Evolutionary conservation across 2,888 invertebrate species (phyloP), one percentile per base, ranked within the genome.

Genomic region (Celastrina argiolus): DNA sequence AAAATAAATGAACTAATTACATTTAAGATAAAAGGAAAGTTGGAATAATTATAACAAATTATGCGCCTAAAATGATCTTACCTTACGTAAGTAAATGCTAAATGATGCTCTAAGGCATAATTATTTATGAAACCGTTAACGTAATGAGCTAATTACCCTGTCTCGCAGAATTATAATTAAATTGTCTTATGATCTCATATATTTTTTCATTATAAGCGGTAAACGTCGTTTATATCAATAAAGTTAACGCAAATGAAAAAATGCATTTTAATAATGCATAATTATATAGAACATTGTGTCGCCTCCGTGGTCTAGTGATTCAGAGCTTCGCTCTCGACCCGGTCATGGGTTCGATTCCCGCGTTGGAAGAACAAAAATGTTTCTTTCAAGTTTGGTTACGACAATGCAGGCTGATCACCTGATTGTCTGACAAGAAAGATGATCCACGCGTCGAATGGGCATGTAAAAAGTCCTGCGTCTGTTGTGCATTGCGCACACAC

Each of bases 21-120:
- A 18, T 51, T 26, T 51, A 26, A 51, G 51, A 51, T 51, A 22
- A 51, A 51, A 5, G 51, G 26, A 51, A 51, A 51, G 51, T 51
- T 14, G 26, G 51, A 51, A 51, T 51, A 51, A 51, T 51, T 51
- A 51, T 26, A 51, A 51, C 26, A 51, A 51, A 51, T 51, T 51
- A 51, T 51, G 51, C 22, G 26, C 51, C 51, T 26, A 51, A 51
- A 51, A 22, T 51, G 4, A 51, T 3, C 5, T 26, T 26, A 26
- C 51, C 22, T 51, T 51, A 51, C 51, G 51, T 5, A 14, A 51
- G 51, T 12, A 14, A 51, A 51, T 51, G 51, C 26, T 51, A 14
- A 51, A 51, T 51, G 51, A 51, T 51, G 51, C 51, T 51, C 26
- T 26, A 26, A 51, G 22, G 51, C 51, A 45, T 36, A 36, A 36